Conservation (phyloP, 2,113 vertebrate genomes). For the Daboia siamensis region DNA sequence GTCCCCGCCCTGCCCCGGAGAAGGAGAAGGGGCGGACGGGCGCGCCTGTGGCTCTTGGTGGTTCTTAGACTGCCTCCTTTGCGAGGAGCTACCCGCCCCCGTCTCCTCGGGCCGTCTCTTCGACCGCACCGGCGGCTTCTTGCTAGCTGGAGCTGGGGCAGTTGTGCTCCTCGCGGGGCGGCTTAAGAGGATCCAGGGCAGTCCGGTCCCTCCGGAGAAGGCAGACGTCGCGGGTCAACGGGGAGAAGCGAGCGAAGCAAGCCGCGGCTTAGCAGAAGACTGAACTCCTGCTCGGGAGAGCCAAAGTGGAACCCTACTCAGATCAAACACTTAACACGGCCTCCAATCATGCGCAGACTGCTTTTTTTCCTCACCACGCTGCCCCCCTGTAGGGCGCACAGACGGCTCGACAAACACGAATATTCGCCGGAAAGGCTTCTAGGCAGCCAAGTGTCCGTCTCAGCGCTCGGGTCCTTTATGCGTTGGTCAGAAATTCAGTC, state of each 20-base stretch:
- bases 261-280: too few relatives aligned
- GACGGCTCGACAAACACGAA: not conserved
- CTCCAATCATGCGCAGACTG: not conserved
- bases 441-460: not conserved
- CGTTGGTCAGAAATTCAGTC: not conserved
- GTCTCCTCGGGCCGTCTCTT: not conserved
- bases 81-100: conserved; percentile 15
- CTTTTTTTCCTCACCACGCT: not conserved
- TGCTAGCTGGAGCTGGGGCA: too few relatives aligned
- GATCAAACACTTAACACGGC: not conserved
- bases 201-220: not conserved
- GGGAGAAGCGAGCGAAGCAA: not conserved
- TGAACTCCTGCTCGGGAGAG: not conserved
- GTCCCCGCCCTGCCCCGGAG: not conserved
- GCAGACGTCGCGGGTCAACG: not conserved
- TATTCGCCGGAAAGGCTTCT: not conserved
- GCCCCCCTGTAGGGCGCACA: not conserved
- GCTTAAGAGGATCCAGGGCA: not conserved
- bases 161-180: not conserved
- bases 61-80: conserved; percentile 22
- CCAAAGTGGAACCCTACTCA: not conserved
- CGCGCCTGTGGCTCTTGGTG: not conserved
- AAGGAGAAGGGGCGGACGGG: not conserved
- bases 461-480: too few relatives aligned
- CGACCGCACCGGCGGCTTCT: not conserved